Evolutionary conservation across 1,140 invertebrate genomes (phyloP), one percentile per base, ranked within the genome.

Genomic region (Euglossa dilemma): DNA sequence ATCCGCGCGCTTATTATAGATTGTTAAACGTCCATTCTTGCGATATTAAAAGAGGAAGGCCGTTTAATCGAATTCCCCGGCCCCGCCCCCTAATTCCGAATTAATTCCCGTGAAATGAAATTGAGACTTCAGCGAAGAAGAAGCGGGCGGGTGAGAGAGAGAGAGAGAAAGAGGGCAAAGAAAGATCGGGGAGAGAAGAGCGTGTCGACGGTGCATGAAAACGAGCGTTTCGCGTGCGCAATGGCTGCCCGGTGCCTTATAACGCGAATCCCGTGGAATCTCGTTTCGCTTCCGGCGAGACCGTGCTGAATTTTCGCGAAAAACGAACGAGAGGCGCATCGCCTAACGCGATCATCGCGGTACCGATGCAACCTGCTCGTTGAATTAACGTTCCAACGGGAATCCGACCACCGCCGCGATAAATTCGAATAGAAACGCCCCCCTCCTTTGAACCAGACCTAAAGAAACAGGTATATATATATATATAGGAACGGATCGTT

Each of bases 171-270:
- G 61, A 9, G 59, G 16, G 6, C 3, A 25, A n/a, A 8, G 61
- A 28, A 23, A 23, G 7, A 50, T 36, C 36, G 36, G 23, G 9
- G 47, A 20, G 16, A 25, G n/a, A 28, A 5, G 6, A n/a, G 71
- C 36, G 20, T 20, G 71, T 59, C 23, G 43, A 50, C n/a, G 43
- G 6, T 50, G 73, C 57, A 61, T 64, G 73, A 63, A 64, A 76
- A 76, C 73, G 73, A 76, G 73, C 59, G 57, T 50, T 52, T 76
- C 73, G 73, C 73, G 73, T 76, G 73, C 57, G 11, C 71, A 9
- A 47, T 36, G 20, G 6, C 18, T 57, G 4, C 25, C 23, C 28
- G 6, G 36, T 45, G 18, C 28, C 36, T 2, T 28, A 6, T 25
- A 28, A 70, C 45, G 36, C 43, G 57, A 25, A 63, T 23, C 45